phyloP scores from a whole-genome alignment of 2,888 invertebrate genomes.

The Ischnura elegans region DNA sequence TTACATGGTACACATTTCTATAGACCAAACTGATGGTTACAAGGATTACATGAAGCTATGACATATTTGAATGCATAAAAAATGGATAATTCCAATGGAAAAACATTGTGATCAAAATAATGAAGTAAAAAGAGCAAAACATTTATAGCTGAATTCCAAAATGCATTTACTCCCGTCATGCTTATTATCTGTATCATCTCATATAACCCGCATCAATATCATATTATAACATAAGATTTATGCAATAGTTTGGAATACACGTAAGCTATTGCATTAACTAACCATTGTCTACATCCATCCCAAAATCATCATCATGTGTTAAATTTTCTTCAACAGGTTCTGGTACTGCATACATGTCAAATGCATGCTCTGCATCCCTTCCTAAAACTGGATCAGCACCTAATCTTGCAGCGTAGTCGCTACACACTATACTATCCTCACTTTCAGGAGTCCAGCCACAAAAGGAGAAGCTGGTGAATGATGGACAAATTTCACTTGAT shows the following conservation, averaged over 20 bases:
- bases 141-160: no score
- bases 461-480: constrained; percentile 83
- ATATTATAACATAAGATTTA: no score
- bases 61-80: no score
- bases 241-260: background rate
- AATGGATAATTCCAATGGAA: no score
- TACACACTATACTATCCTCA: constrained; percentile 11
- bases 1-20: no score
- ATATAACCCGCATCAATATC: no score
- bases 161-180: no score
- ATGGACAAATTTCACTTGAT: constrained; percentile 80
- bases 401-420: constrained; percentile 3
- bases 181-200: no score
- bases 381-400: constrained; percentile 47
- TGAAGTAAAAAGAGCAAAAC: no score
- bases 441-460: constrained; percentile 80
- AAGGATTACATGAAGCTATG: no score
- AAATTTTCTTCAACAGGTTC: constrained; percentile 71
- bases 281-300: background rate
- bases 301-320: background rate
- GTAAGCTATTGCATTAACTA: background rate
- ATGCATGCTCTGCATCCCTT: constrained; percentile 77
- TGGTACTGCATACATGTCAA: constrained; percentile 82
- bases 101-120: no score
- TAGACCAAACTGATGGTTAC: no score